Percentiles rank a stretch among this genome's conserved stretches.
Evolutionary conservation across 2,113 vertebrate species (phyloP).

Genomic region (Larimichthys crocea): DNA sequence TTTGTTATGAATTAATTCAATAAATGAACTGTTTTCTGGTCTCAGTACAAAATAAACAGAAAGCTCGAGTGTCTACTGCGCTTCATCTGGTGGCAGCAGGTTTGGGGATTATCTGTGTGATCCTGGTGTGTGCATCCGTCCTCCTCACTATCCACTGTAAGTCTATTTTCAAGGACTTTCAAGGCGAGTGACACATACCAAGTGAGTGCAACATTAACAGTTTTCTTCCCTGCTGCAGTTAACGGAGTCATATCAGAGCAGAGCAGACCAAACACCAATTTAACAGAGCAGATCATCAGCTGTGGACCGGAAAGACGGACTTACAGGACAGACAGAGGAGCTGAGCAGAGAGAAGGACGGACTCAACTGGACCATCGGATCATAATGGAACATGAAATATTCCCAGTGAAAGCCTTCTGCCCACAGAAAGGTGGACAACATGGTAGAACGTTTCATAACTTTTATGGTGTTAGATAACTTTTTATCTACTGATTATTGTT

Average conservation of each 20-base stretch:
- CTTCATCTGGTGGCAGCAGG: not conserved
- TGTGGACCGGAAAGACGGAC: not conserved
- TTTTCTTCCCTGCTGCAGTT: conserved; percentile 25
- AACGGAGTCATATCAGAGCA: not conserved
- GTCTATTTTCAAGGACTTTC: conserved; percentile 1
- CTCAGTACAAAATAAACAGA: conserved; percentile 1
- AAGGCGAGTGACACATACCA: not conserved
- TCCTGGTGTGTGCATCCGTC: conserved; percentile 41
- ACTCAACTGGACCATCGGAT: conserved; percentile 63
- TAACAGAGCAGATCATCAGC: not conserved
- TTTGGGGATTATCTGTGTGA: conserved; percentile 38
- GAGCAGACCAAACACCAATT: not conserved
- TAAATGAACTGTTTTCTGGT: not conserved
- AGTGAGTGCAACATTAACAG: accelerated
- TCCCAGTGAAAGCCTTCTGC: conserved; percentile 42
- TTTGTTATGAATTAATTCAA: not conserved
- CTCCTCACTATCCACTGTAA: conserved; percentile 39
- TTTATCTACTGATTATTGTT: not conserved
- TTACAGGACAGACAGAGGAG: not conserved
- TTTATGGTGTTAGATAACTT: not conserved
- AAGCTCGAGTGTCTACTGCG: accelerated
- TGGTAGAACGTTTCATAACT: not conserved
- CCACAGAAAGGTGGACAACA: conserved; percentile 50
- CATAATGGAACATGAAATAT: conserved; percentile 26
- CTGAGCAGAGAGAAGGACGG: conserved; percentile 43